These are phyloP conservation scores for Daphoenositta chrysoptera DNA, from an alignment of 2,113 vertebrate species.

Conservation along the genomic window DNA sequence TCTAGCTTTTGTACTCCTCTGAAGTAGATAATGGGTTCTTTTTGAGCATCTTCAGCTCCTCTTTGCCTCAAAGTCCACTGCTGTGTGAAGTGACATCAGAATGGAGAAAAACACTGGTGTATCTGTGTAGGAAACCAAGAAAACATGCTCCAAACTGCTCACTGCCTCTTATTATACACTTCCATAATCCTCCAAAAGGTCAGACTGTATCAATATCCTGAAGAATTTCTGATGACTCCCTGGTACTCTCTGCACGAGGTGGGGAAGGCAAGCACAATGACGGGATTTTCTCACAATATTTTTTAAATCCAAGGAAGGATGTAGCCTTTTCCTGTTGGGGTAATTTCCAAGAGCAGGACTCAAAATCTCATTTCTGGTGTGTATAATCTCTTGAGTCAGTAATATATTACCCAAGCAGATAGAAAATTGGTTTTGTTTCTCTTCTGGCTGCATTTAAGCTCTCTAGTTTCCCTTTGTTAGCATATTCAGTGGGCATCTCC, in stretches of 20 bases:
- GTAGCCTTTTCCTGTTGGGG: slow-evolving; percentile 17
- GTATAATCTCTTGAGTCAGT: background rate
- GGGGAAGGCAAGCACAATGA: background rate
- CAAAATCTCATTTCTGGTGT: background rate
- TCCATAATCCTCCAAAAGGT: background rate
- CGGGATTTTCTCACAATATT: slow-evolving; percentile 3
- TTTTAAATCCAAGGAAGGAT: slow-evolving; percentile 46
- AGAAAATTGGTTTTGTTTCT: background rate
- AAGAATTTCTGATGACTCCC: background rate
- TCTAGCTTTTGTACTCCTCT: background rate
- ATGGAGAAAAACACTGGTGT: background rate
- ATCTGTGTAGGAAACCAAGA: background rate
- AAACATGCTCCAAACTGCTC: background rate
- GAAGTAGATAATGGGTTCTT: background rate
- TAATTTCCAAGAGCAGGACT: background rate
- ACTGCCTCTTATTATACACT: background rate
- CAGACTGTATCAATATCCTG: background rate
- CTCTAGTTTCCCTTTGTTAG: background rate
- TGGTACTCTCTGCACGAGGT: background rate
- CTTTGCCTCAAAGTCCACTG: background rate
- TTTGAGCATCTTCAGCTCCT: background rate
- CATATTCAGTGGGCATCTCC: background rate
- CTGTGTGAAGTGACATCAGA: background rate
- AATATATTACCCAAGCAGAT: background rate
- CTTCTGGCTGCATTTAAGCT: background rate